These are phyloP conservation scores for Suricata suricatta DNA, from an alignment of 2,113 vertebrate species.

Conservation along the genomic window DNA sequence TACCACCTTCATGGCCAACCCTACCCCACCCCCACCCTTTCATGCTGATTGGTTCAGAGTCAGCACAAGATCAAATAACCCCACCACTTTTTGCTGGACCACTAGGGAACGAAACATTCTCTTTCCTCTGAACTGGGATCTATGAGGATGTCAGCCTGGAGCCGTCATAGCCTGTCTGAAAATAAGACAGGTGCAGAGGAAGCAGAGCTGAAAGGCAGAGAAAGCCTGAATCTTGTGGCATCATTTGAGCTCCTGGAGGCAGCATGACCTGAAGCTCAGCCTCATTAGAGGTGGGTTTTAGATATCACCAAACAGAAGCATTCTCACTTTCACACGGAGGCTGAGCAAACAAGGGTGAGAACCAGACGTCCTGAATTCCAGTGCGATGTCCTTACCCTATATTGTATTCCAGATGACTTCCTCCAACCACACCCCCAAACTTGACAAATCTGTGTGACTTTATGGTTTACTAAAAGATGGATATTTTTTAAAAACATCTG, in stretches of 20 bases:
- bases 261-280: background rate
- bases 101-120: background rate
- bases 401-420: background rate
- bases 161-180: background rate
- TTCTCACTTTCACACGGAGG: background rate
- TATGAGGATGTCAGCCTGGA: background rate
- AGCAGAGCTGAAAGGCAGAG: background rate
- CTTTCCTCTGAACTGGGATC: background rate
- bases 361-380: background rate
- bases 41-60: background rate
- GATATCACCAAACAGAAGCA: background rate
- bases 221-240: background rate
- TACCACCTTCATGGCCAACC: background rate
- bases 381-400: background rate
- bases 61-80: background rate
- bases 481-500: conserved; percentile 46
- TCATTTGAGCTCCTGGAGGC: background rate
- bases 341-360: background rate
- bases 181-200: background rate
- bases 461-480: background rate
- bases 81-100: background rate
- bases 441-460: background rate
- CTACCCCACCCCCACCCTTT: background rate
- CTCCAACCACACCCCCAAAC: background rate
- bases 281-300: background rate